Evolutionary conservation across 2,888 invertebrate species (phyloP).

Genomic region (Machimus rusticus): DNA sequence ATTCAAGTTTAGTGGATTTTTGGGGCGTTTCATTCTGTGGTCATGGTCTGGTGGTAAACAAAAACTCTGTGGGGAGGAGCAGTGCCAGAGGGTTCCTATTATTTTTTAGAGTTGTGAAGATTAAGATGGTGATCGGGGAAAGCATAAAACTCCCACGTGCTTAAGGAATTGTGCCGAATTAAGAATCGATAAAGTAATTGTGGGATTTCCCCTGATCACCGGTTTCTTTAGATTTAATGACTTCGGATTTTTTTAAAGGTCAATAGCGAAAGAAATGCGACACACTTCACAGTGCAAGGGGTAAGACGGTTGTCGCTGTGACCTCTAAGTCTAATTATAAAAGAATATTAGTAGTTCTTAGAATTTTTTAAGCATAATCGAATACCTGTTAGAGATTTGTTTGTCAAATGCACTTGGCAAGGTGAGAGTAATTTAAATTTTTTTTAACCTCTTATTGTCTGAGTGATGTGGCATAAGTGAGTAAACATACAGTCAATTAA

Average conservation of each 20-base stretch:
- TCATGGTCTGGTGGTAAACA: background rate
- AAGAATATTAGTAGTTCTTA: background rate
- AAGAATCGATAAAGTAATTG: background rate
- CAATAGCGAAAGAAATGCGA: background rate
- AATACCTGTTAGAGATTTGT: background rate
- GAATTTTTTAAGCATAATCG: background rate
- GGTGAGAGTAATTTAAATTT: too few relatives aligned
- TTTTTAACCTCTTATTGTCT: too few relatives aligned
- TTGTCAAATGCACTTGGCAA: too few relatives aligned
- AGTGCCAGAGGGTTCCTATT: background rate
- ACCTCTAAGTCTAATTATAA: background rate
- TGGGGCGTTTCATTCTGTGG: background rate
- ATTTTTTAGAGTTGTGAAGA: background rate
- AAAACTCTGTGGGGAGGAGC: background rate
- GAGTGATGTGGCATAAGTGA: too few relatives aligned
- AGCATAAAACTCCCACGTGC: background rate
- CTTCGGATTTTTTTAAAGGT: background rate
- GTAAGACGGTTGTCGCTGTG: background rate
- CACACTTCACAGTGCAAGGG: background rate
- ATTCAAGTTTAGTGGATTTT: background rate
- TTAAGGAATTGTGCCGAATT: background rate
- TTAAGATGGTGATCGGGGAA: background rate
- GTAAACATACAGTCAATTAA: too few relatives aligned
- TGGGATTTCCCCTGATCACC: background rate
- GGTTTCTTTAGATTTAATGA: background rate